A percentile compares a stretch with the other conserved stretches of the same genome.
phyloP scores from a whole-genome alignment of 2,113 vertebrate genomes.

The Lipophrys pholis region DNA sequence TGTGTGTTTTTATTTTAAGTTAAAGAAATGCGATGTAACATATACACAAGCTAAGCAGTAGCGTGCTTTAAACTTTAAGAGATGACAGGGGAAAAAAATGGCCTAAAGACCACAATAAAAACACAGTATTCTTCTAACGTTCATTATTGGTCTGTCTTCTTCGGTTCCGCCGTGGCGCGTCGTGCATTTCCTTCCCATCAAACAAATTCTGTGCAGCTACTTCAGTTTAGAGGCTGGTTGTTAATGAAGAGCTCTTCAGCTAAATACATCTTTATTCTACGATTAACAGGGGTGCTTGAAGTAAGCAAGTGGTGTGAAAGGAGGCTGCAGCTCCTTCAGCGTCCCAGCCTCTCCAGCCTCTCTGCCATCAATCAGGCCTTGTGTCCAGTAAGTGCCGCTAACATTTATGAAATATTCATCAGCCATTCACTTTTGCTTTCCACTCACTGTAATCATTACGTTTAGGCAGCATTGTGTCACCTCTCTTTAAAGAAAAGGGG shows the following conservation, averaged over 20 bases:
- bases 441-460: conserved; percentile 94
- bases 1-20: background rate
- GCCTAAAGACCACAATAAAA: conserved; percentile 47
- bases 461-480: conserved; percentile 85
- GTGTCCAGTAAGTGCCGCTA: conserved; percentile 96
- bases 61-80: background rate
- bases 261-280: conserved; percentile 91
- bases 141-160: conserved; percentile 18
- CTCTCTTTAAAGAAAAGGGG: conserved; percentile 64
- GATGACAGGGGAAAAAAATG: conserved; percentile 51
- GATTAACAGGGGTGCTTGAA: conserved; percentile 90
- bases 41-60: background rate
- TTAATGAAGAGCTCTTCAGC: conserved; percentile 97
- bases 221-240: conserved; percentile 89
- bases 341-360: conserved; percentile 93
- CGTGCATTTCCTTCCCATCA: conserved; percentile 81
- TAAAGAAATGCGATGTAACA: background rate
- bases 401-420: conserved; percentile 99
- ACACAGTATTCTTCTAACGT: conserved; percentile 49
- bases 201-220: conserved; percentile 81
- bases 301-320: conserved; percentile 82
- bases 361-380: conserved; percentile 95
- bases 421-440: conserved; percentile 95
- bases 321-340: conserved; percentile 90
- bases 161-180: conserved; percentile 54